Conservation (phyloP, 2,888 invertebrate genomes). For the Lymantria dispar region DNA sequence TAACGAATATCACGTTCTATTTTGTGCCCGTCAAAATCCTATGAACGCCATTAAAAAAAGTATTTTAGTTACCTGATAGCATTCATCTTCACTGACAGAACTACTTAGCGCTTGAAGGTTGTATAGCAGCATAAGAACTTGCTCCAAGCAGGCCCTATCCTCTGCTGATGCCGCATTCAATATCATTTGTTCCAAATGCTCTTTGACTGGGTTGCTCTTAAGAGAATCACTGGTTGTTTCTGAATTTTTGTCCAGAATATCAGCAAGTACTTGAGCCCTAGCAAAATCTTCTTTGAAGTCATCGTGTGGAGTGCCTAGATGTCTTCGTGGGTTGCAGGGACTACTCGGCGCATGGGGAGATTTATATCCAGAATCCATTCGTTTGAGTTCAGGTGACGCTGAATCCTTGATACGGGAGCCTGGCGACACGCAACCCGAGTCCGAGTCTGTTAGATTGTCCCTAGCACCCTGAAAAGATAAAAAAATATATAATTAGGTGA, state of each 20-base stretch:
- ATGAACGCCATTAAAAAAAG: too few relatives aligned
- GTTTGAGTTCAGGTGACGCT: constrained; percentile 77
- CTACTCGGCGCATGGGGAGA: constrained; percentile 74
- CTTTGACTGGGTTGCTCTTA: constrained; percentile 73
- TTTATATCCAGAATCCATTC: constrained; percentile 81
- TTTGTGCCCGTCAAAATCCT: too few relatives aligned
- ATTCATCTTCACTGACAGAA: constrained; percentile 80
- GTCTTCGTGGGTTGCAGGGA: constrained; percentile 66
- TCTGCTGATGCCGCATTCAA: constrained; percentile 76
- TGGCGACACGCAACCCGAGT: constrained; percentile 80
- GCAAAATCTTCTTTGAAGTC: constrained; percentile 77
- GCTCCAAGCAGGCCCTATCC: constrained; percentile 84
- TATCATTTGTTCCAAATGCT: constrained; percentile 77
- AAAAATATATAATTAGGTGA: constrained; percentile 5
- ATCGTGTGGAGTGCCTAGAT: constrained; percentile 62
- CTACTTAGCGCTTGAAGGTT: constrained; percentile 82
- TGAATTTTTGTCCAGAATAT: constrained; percentile 69
- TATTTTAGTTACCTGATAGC: constrained; percentile 76
- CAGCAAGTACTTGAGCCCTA: constrained; percentile 74
- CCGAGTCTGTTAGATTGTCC: constrained; percentile 79
- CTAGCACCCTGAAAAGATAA: constrained; percentile 64
- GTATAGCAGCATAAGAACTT: constrained; percentile 83
- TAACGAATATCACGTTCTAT: too few relatives aligned
- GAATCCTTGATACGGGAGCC: constrained; percentile 79
- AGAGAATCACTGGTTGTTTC: constrained; percentile 71